Base-by-base conservation (phyloP, 2,888 invertebrate species). In the Cryptocheilus praepositus region DNA sequence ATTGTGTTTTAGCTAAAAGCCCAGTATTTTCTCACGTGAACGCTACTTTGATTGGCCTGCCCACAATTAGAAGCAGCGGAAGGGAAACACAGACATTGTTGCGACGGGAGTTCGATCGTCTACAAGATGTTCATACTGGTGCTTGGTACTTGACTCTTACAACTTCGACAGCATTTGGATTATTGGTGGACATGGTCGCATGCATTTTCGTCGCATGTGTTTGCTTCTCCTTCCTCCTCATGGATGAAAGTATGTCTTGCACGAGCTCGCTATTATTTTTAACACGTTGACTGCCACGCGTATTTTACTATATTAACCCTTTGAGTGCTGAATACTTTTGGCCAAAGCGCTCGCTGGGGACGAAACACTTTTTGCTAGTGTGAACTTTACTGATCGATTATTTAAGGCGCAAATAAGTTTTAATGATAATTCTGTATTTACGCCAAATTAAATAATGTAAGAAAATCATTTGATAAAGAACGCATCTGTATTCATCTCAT, bases 21-120 rank as follows among this genome's bases (percentile, higher is more conserved):
- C 98, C 98, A 0, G 94, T 98, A 0, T 98, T 97, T 88, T 95
- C 97, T 0, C 97, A 98, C 86, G 92, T 98, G 77, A 94, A 95
- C 7, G 94, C 96, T 0, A 94, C 96, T 0, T 89, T 98, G 1
- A 93, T 94, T 73, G 98, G 98, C 0, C 91, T 98, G 36, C 92
- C 95, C 44, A 97, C 97, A 0, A 96, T 98, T 65, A 91, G 98
- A 71, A 94, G 96, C 2, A 93, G 94, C 3, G 92, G 93, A 15
- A 92, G 93, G 1, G 81, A 86, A 0, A 90, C 90, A 11, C 92
- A 94, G 86, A 90, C 92, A 69, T 90, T 93, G 80, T 92, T 98
- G 61, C 91, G 92, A 54, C 91, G 92, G 74, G 94, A 95, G 80
- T 95, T 96, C 79, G 95, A 95, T 83, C 84, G 86, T 28, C 90